phyloP scores from a whole-genome alignment of 2,888 invertebrate genomes.

The Trichopria drosophilae region DNA sequence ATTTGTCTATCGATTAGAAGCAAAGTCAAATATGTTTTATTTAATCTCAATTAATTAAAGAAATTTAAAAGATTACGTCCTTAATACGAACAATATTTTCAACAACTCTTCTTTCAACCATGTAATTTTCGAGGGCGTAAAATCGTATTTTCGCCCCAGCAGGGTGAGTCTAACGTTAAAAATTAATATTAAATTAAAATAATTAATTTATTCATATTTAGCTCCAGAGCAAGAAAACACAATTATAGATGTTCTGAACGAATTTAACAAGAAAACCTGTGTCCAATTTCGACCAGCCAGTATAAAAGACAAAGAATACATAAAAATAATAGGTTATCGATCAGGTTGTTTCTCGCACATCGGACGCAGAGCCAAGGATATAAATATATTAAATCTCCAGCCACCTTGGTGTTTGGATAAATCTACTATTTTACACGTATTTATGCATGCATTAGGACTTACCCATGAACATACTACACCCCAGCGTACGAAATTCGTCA shows the following conservation, averaged over 20 bases:
- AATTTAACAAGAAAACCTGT: conserved; percentile 67
- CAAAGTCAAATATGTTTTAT: too few species aligned
- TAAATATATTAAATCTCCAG: conserved; percentile 63
- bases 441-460: conserved; percentile 79
- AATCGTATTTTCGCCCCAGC: too few species aligned
- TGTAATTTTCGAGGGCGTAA: too few species aligned
- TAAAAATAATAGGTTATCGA: conserved; percentile 62
- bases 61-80: too few species aligned
- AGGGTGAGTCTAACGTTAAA: too few species aligned
- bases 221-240: conserved; percentile 57
- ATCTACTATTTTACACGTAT: conserved; percentile 69
- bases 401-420: conserved; percentile 55
- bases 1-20: too few species aligned
- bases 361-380: conserved; percentile 65
- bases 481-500: conserved; percentile 75
- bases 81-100: too few species aligned
- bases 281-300: conserved; percentile 66
- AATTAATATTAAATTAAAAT: too few species aligned
- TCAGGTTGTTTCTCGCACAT: conserved; percentile 71
- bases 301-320: conserved; percentile 63
- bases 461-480: conserved; percentile 81
- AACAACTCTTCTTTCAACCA: too few species aligned
- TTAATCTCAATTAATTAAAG: too few species aligned
- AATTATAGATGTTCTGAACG: conserved; percentile 65
- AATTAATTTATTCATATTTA: too few species aligned